Conservation (phyloP, 2,797 vertebrate species). For the Todus mexicanus region DNA sequence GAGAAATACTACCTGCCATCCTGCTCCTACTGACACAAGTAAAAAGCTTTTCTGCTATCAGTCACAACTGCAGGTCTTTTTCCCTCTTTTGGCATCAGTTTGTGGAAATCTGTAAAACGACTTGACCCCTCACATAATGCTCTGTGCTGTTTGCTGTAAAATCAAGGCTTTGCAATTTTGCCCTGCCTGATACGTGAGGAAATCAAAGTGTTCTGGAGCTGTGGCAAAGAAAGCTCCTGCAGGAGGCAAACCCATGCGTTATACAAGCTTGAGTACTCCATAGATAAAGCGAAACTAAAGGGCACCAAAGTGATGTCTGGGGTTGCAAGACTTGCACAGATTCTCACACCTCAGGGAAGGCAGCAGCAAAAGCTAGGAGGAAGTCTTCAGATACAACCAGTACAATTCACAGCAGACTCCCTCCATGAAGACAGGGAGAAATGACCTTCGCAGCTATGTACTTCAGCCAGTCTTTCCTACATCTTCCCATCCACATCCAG, state of each 20-base stretch:
- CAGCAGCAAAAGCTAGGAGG: not conserved
- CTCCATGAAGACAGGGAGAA: not conserved
- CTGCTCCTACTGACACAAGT: not conserved
- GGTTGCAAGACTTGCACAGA: not conserved
- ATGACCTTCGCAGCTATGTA: fast-evolving
- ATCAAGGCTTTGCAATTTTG: not conserved
- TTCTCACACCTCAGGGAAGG: not conserved
- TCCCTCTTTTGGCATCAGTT: not conserved
- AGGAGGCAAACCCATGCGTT: not conserved
- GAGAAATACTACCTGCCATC: not conserved
- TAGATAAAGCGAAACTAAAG: not conserved
- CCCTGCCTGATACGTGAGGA: not conserved
- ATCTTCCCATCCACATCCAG: not conserved
- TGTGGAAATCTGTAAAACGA: not conserved
- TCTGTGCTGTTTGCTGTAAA: not conserved
- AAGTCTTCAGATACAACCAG: not conserved
- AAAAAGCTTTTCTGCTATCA: not conserved
- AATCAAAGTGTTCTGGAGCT: not conserved
- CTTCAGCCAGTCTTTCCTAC: not conserved
- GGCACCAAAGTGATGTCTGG: not conserved
- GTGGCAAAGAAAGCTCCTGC: not conserved
- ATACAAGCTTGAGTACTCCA: not conserved
- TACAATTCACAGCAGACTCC: not conserved
- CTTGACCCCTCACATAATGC: not conserved
- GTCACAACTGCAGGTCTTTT: not conserved